These are phyloP conservation scores for Phania funesta DNA, from an alignment of 2,888 invertebrate genomes.

Conservation along the genomic window DNA sequence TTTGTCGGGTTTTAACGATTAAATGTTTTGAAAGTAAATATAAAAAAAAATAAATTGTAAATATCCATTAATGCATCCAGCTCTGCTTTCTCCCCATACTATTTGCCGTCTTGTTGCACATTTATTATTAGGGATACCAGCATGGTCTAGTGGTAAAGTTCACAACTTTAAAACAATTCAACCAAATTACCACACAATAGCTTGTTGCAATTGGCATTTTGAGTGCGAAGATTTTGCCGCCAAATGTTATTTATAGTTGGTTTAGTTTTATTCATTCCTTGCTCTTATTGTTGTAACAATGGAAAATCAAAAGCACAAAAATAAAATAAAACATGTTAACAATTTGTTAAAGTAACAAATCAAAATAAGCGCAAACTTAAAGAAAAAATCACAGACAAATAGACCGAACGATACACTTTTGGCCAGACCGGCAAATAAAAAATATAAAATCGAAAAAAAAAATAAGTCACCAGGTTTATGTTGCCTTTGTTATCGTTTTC, in stretches of 20 bases:
- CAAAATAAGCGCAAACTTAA: slow-evolving; percentile 33
- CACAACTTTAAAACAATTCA: slow-evolving; percentile 27
- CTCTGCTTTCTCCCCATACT: background rate
- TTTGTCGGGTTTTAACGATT: too few relatives aligned
- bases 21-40: too few relatives aligned
- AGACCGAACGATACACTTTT: background rate
- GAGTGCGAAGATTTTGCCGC: slow-evolving; percentile 65
- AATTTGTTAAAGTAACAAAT: slow-evolving; percentile 63
- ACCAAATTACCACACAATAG: slow-evolving; percentile 65
- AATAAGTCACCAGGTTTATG: slow-evolving; percentile 66
- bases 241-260: slow-evolving; percentile 59
- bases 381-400: slow-evolving; percentile 36
- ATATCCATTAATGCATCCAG: background rate
- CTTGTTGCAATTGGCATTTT: slow-evolving; percentile 61
- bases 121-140: background rate
- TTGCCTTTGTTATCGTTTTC: slow-evolving; percentile 39
- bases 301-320: slow-evolving; percentile 19
- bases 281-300: slow-evolving; percentile 25
- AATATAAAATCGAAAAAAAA: too few relatives aligned
- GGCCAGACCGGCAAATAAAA: background rate
- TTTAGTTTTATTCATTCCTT: background rate
- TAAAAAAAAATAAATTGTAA: too few relatives aligned
- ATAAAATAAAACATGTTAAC: slow-evolving; percentile 44
- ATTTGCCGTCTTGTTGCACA: background rate
- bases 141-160: slow-evolving; percentile 28